Evolutionary conservation across 2,888 invertebrate genomes (phyloP), one percentile per base, ranked within the genome.

Genomic region (Rugalucina vietnamica): DNA sequence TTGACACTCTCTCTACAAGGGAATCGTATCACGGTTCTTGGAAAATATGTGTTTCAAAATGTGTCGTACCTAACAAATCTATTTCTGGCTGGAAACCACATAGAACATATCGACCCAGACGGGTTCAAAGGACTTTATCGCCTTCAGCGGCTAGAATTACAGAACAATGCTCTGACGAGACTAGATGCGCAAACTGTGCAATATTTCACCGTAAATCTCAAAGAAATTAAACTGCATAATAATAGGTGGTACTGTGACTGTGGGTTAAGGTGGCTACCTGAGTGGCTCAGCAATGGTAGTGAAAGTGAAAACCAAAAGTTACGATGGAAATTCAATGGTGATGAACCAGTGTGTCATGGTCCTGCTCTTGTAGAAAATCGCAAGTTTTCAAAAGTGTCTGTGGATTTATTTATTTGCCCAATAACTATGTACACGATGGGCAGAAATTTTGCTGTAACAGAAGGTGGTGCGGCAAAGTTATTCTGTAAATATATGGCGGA

Each of bases 191-290:
- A 89, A 29, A 82, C 88, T 8, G 89, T 93, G 70, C 82, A 89
- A 75, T 85, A 88, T 79, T 90, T 93, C 77, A 82, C 89, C 8
- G 50, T 81, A 0, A 83, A 85, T n/a, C 84, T 92, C 10, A 89
- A 87, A 36, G 84, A 86, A 27, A 83, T 93, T 8, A 90, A 90
- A 34, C 88, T 93, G 29, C 90, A 91, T 76, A 88, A 92, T 75
- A 93, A 93, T 43, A 91, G 91, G 8, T 93, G 93, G 93, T 86
- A 89, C 72, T 93, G 93, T 85, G 93, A 93, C 87, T 93, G 93
- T 85, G 81, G 89, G 1, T 79, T 93, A 27, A 87, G 92, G 4
- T 93, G 93, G 93, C 81, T 93, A 32, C 83, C 91, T 24, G 71
- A 86, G 21, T 93, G 92, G 91, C 82, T 93, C 27, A 84, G 82